phyloP scores from a whole-genome alignment of 2,888 invertebrate species.

The Eustalomyia histrio region DNA sequence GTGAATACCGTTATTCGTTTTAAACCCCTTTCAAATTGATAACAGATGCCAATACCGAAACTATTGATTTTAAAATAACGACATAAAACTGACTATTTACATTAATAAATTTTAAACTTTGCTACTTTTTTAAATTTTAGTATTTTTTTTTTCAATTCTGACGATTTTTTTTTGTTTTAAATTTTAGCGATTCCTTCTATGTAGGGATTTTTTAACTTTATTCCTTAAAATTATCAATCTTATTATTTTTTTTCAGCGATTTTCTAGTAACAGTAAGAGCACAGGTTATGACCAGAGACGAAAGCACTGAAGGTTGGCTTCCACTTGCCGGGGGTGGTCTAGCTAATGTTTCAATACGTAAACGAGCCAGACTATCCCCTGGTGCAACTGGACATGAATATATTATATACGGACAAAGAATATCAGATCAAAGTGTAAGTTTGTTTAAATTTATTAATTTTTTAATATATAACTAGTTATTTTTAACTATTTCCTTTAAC shows the following conservation, averaged over 20 bases:
- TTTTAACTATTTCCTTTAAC: constrained; percentile 43
- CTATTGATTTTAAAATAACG: no score
- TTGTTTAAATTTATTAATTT: background rate
- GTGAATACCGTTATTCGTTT: no score
- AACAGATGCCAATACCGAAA: no score
- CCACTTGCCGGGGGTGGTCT: constrained; percentile 96
- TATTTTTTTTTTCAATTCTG: no score
- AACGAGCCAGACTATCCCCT: constrained; percentile 83
- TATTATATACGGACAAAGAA: constrained; percentile 94
- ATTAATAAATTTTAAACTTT: no score
- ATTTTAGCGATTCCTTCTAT: no score
- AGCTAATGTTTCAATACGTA: constrained; percentile 94
- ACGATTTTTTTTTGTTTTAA: no score
- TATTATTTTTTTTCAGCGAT: constrained; percentile 83
- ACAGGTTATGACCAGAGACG: constrained; percentile 99
- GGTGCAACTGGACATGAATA: constrained; percentile 87
- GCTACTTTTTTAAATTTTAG: no score
- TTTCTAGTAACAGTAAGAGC: constrained; percentile 98
- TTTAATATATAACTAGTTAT: background rate
- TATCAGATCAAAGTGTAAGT: constrained; percentile 94
- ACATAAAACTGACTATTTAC: no score
- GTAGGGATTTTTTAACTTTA: no score
- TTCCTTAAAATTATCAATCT: no score
- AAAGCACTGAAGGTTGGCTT: constrained; percentile 97
- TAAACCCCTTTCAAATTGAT: no score